A percentile compares a stretch with the other conserved stretches of the same genome.
Evolutionary conservation across 2,888 invertebrate species (phyloP).

Genomic region (Apocheima hispidaria): DNA sequence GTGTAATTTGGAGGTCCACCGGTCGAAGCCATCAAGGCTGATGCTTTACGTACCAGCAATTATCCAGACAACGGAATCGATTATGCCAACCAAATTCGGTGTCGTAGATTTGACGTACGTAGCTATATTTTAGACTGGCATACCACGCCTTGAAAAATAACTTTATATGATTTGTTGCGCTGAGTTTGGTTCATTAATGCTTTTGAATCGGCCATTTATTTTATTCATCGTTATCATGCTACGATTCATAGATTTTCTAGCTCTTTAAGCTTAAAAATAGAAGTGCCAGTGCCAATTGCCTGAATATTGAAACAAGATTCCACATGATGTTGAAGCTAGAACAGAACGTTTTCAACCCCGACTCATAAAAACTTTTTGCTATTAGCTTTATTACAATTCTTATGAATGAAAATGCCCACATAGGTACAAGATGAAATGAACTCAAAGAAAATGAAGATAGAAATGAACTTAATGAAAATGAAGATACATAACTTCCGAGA

Average conservation of each 20-base stretch:
- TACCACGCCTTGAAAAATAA: conserved; percentile 16
- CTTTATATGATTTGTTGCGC: conserved; percentile 11
- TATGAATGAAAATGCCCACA: neutral
- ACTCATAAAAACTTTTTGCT: neutral
- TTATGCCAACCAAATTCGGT: conserved; percentile 27
- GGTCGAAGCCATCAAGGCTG: conserved; percentile 75
- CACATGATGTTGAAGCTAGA: neutral
- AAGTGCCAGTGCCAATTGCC: neutral
- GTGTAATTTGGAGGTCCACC: conserved; percentile 85
- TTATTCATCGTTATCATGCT: conserved; percentile 13
- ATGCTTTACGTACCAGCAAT: conserved; percentile 51
- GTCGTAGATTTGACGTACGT: conserved; percentile 13
- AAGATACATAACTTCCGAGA: conserved; percentile 13
- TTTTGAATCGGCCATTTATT: conserved; percentile 16
- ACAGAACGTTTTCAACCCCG: conserved; percentile 1
- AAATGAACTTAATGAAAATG: conserved; percentile 3
- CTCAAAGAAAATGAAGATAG: conserved; percentile 1
- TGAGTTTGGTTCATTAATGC: conserved; percentile 18
- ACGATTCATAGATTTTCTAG: conserved; percentile 5
- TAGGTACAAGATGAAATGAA: neutral
- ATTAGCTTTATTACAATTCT: neutral
- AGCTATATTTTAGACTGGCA: conserved; percentile 3
- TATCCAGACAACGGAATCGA: conserved; percentile 43
- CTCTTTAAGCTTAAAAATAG: conserved; percentile 3
- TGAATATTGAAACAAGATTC: conserved; percentile 11